Evolutionary conservation across 2,113 vertebrate species (phyloP).

Genomic region (Ciconia stormi): DNA sequence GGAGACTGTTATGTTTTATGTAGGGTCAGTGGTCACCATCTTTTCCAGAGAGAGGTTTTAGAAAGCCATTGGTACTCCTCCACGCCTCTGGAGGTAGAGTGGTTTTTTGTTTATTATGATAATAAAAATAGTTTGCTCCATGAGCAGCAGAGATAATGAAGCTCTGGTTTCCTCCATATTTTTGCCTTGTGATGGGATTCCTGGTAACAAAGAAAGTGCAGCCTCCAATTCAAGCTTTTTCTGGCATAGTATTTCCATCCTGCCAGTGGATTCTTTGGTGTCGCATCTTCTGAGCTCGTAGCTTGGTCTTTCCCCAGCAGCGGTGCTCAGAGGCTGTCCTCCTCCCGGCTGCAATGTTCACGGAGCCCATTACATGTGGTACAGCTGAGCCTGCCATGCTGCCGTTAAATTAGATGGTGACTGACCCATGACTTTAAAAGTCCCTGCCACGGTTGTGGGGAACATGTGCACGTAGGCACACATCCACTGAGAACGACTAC

Average conservation of each 20-base stretch:
- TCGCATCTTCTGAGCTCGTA: background rate
- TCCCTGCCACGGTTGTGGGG: background rate
- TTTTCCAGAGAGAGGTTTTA: background rate
- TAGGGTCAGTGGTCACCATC: background rate
- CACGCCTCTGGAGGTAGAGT: background rate
- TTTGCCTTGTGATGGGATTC: background rate
- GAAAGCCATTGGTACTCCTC: background rate
- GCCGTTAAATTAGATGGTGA: background rate
- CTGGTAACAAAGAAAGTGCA: background rate
- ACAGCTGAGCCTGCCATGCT: background rate
- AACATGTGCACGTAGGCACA: fast-evolving
- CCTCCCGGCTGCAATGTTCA: background rate
- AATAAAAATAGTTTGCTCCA: background rate
- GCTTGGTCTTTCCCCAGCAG: background rate
- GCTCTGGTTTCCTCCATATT: background rate
- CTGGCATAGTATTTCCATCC: background rate
- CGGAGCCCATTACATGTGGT: background rate
- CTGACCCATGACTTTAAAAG: background rate
- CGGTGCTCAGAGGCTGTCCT: background rate
- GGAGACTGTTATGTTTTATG: background rate
- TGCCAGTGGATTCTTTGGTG: background rate
- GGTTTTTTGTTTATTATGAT: background rate
- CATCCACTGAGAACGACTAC: background rate
- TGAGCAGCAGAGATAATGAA: background rate
- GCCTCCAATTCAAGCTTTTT: background rate